These are phyloP conservation scores for Xiphophorus maculatus DNA, from an alignment of 2,113 vertebrate genomes.

Conservation along the genomic window DNA sequence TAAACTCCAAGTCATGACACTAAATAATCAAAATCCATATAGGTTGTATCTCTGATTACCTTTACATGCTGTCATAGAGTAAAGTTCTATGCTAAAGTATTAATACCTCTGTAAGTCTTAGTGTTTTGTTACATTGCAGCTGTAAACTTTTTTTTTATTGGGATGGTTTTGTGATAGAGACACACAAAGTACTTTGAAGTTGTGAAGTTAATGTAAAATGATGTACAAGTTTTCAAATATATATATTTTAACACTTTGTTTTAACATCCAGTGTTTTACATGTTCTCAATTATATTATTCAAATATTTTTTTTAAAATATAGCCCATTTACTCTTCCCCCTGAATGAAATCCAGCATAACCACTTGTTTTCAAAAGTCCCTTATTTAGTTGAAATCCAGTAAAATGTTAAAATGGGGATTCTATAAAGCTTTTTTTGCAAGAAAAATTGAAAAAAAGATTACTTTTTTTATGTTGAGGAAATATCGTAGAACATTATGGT, in stretches of 20 bases:
- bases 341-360: not conserved
- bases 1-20: constrained; percentile 40
- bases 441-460: too few species aligned
- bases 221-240: not conserved
- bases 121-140: not conserved
- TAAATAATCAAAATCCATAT: constrained; percentile 18
- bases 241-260: too few species aligned
- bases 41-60: constrained; percentile 3
- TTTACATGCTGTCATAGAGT: not conserved
- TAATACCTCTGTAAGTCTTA: not conserved
- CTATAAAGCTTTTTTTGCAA: not conserved
- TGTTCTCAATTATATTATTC: too few species aligned
- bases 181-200: not conserved
- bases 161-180: not conserved
- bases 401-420: not conserved
- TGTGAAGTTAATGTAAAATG: not conserved
- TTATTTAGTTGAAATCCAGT: not conserved
- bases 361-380: too few species aligned
- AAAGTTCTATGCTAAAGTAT: not conserved
- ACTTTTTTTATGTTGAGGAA: not conserved
- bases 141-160: too few species aligned
- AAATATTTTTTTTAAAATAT: too few species aligned
- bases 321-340: not conserved
- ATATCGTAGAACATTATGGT: not conserved
- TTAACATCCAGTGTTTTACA: too few species aligned